Conservation (phyloP, 30 jellyfish, hydroid and myxozoan species). For the Aurelia coerulea region DNA sequence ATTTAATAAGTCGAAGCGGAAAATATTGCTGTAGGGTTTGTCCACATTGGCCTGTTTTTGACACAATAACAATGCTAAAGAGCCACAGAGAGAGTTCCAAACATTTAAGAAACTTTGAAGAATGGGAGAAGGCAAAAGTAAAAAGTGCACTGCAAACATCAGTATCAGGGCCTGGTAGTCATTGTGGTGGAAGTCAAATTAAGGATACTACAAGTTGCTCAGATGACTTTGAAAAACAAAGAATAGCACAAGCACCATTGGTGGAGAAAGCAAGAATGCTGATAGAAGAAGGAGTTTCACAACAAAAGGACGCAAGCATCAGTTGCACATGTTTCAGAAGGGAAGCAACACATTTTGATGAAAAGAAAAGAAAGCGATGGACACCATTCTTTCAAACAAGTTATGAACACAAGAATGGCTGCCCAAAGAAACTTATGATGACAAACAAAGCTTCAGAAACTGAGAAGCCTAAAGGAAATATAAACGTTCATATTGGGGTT, state of each 20-base stretch:
- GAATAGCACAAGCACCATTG: neutral
- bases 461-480: neutral
- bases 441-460: neutral
- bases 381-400: conserved; percentile 39
- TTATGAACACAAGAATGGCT: neutral
- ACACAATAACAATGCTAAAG: conserved; percentile 49
- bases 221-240: neutral
- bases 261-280: neutral
- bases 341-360: neutral
- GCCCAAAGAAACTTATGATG: neutral
- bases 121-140: conserved; percentile 49
- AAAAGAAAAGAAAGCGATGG: conserved; percentile 22
- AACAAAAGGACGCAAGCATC: neutral
- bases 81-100: conserved; percentile 55
- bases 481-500: neutral
- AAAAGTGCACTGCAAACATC: neutral
- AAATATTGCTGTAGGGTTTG: conserved; percentile 74
- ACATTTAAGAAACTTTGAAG: conserved; percentile 39
- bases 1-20: conserved; percentile 53
- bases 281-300: neutral
- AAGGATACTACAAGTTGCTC: neutral
- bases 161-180: neutral
- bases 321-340: neutral
- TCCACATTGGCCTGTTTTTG: conserved; percentile 88
- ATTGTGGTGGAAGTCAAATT: neutral